A percentile compares a stretch with the other conserved stretches of the same genome.
These are phyloP conservation scores for Ypsolopha sequella DNA, from an alignment of 2,888 invertebrate species.

Conservation along the genomic window DNA sequence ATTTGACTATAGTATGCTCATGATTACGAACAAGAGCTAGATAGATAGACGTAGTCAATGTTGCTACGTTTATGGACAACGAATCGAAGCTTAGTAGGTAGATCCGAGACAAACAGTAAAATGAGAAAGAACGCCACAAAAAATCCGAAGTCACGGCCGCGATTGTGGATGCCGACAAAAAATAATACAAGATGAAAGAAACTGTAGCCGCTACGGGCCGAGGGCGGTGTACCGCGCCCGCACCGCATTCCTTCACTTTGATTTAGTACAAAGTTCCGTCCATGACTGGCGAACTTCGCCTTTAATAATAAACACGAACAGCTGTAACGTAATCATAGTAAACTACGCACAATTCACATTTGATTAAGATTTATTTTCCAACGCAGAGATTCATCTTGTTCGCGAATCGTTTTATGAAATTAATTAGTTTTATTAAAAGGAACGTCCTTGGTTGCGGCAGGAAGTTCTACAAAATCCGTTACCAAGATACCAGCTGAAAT, in stretches of 20 bases:
- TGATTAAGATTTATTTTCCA: background rate
- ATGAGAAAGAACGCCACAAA: conserved; percentile 3
- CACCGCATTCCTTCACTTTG: conserved; percentile 16
- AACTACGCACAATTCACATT: background rate
- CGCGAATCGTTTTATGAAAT: too few relatives aligned
- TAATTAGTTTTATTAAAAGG: too few relatives aligned
- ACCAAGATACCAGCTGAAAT: too few relatives aligned
- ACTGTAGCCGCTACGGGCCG: conserved; percentile 18
- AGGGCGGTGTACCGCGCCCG: conserved; percentile 22
- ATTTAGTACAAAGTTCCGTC: conserved; percentile 12
- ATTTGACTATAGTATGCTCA: too few relatives aligned
- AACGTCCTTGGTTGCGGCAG: too few relatives aligned
- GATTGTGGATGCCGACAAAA: conserved; percentile 11
- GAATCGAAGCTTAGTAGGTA: background rate
- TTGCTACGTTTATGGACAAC: background rate
- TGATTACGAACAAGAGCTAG: too few relatives aligned
- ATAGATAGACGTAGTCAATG: too few relatives aligned
- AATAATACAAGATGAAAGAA: conserved; percentile 11
- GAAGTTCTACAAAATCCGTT: too few relatives aligned
- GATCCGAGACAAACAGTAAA: conserved; percentile 6
- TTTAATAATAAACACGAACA: conserved; percentile 3
- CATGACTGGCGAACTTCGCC: conserved; percentile 6
- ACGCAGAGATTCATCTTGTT: too few relatives aligned
- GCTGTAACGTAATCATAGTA: background rate
- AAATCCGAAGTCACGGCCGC: conserved; percentile 8